phyloP scores from a whole-genome alignment of 1,140 invertebrate genomes.

The Pogonognathellus flavescens region DNA sequence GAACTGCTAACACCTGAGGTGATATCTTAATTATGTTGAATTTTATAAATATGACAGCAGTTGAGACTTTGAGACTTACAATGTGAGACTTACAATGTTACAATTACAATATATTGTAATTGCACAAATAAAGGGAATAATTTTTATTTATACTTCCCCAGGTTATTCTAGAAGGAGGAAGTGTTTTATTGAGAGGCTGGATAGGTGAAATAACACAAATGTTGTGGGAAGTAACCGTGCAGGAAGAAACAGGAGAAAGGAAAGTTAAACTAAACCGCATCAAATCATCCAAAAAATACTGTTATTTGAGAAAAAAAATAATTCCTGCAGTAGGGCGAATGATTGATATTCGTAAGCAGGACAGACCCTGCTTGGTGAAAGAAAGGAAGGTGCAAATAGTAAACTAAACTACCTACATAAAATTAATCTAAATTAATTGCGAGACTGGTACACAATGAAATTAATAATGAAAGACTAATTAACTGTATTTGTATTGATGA shows the following conservation, averaged over 20 bases:
- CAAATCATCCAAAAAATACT: neutral
- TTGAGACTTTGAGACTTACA: neutral
- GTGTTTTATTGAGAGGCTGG: slow-evolving; percentile 1
- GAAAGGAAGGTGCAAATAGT: neutral
- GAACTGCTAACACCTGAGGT: neutral
- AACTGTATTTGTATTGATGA: too few species aligned
- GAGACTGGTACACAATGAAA: too few species aligned
- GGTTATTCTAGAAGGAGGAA: neutral
- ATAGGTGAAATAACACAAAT: neutral
- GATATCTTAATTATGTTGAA: neutral
- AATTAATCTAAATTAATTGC: too few species aligned
- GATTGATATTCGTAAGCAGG: neutral
- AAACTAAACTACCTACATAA: too few species aligned
- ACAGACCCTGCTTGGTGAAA: neutral
- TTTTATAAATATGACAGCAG: neutral
- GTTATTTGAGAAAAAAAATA: neutral
- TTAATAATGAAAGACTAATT: too few species aligned
- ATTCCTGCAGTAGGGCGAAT: neutral
- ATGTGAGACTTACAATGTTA: neutral
- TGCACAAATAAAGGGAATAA: too few species aligned
- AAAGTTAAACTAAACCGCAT: neutral
- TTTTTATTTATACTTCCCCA: too few species aligned
- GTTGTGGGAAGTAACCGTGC: neutral
- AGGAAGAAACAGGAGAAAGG: neutral
- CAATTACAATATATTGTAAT: too few species aligned